Evolutionary conservation across 2,113 vertebrate species (phyloP).

Genomic region (Atherinomorus stipes): DNA sequence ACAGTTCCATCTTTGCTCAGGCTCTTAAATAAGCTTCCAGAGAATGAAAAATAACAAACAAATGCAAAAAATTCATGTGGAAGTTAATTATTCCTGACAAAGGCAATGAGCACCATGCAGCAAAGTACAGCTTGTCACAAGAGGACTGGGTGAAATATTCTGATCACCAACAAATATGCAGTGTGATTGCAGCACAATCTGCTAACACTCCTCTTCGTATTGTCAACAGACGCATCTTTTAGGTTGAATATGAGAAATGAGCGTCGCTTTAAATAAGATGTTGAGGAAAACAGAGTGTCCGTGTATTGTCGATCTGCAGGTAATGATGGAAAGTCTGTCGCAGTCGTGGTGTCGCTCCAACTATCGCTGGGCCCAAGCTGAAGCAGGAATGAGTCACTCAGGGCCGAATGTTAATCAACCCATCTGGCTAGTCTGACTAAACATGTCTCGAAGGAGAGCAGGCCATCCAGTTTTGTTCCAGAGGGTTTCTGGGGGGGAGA

Average conservation of each 20-base stretch:
- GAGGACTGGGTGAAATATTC: conserved; percentile 29
- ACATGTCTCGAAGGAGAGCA: conserved; percentile 33
- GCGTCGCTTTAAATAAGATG: conserved; percentile 41
- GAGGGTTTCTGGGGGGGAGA: background rate
- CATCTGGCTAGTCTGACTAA: conserved; percentile 37
- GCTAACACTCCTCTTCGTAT: conserved; percentile 28
- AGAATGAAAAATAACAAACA: conserved; percentile 34
- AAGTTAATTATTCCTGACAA: conserved; percentile 51
- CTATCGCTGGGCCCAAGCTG: conserved; percentile 55
- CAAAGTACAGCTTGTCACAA: conserved; percentile 15
- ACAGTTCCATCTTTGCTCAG: conserved; percentile 11
- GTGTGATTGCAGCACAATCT: conserved; percentile 38
- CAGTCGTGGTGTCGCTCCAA: conserved; percentile 43
- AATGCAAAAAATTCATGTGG: conserved; percentile 8
- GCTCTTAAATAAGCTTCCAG: conserved; percentile 7
- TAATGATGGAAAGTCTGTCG: conserved; percentile 46
- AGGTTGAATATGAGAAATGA: conserved; percentile 28
- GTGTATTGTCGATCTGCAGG: conserved; percentile 43
- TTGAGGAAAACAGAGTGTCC: conserved; percentile 29
- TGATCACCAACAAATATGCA: conserved; percentile 41
- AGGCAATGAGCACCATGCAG: conserved; percentile 34
- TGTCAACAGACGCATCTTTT: conserved; percentile 50
- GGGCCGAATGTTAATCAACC: conserved; percentile 63
- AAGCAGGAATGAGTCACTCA: conserved; percentile 67
- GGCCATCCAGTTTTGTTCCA: conserved; percentile 43